Evolutionary conservation across 1,140 invertebrate species (phyloP).

Genomic region (Pogonognathellus flavescens): DNA sequence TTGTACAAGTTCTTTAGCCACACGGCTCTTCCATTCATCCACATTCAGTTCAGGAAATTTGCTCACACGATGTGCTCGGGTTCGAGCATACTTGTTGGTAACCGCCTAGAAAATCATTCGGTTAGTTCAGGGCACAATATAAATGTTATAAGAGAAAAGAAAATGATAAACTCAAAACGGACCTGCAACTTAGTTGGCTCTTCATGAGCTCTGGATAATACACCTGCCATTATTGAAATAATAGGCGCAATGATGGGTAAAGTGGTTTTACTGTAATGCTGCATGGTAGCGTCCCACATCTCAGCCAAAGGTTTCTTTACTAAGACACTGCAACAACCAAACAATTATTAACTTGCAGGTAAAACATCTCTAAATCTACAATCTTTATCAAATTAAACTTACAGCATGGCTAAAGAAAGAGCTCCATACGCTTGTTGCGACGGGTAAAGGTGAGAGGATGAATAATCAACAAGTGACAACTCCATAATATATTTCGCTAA

Average conservation of each 20-base stretch:
- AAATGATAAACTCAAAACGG: not conserved
- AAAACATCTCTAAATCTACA: not conserved
- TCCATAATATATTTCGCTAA: slow-evolving; percentile 96
- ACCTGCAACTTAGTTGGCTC: slow-evolving; percentile 56
- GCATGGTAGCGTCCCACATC: slow-evolving; percentile 70
- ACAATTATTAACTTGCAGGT: too few relatives aligned
- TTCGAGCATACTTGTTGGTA: slow-evolving; percentile 71
- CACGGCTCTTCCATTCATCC: slow-evolving; percentile 59
- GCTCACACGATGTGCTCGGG: slow-evolving; percentile 72
- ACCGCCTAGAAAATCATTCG: slow-evolving; percentile 71
- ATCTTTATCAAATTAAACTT: slow-evolving; percentile 53
- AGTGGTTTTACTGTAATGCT: slow-evolving; percentile 55
- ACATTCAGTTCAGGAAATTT: slow-evolving; percentile 70
- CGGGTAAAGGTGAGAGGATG: slow-evolving; percentile 83
- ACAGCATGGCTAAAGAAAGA: slow-evolving; percentile 79
- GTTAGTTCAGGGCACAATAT: too few relatives aligned
- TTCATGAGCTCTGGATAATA: slow-evolving; percentile 54
- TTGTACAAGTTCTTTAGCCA: slow-evolving; percentile 38
- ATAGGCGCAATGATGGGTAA: slow-evolving; percentile 49
- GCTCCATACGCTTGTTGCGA: slow-evolving; percentile 85
- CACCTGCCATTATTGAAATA: slow-evolving; percentile 15
- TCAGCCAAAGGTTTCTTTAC: slow-evolving; percentile 60
- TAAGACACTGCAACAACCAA: slow-evolving; percentile 59
- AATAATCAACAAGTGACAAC: slow-evolving; percentile 85
- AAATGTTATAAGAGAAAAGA: too few relatives aligned